These are phyloP conservation scores for Carassius auratus DNA, from an alignment of 2,113 vertebrate genomes.

Conservation along the genomic window DNA sequence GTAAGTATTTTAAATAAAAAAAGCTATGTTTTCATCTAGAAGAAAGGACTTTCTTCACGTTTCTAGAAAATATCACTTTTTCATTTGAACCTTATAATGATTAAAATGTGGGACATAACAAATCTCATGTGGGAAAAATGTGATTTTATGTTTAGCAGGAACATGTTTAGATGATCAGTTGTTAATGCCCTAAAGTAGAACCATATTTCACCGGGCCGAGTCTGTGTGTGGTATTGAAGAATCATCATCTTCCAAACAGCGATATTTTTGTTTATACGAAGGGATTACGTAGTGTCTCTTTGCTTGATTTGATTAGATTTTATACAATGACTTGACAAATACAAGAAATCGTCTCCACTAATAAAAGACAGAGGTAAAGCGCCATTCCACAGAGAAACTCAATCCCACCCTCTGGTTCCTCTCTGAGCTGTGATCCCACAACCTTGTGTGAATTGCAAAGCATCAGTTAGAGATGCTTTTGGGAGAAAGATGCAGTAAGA, in stretches of 20 bases:
- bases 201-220: conserved; percentile 8
- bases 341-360: not conserved
- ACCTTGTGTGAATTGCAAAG: conserved; percentile 75
- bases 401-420: conserved; percentile 59
- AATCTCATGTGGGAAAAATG: conserved; percentile 29
- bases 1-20: not conserved
- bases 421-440: conserved; percentile 83
- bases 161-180: conserved; percentile 15
- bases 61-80: not conserved
- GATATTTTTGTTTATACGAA: conserved; percentile 46
- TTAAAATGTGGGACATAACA: not conserved
- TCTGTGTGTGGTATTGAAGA: conserved; percentile 42
- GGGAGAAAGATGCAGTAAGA: conserved; percentile 72
- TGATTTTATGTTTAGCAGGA: conserved; percentile 25
- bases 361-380: conserved; percentile 17
- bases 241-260: conserved; percentile 22
- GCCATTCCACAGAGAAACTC: conserved; percentile 66
- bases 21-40: not conserved
- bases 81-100: not conserved
- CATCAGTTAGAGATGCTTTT: conserved; percentile 76
- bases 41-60: not conserved
- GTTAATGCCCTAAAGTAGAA: conserved; percentile 28
- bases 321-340: conserved; percentile 1
- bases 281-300: conserved; percentile 32
- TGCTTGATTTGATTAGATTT: conserved; percentile 8